These are phyloP conservation scores for Philypnodon macrostomus DNA, from an alignment of 2,797 vertebrate species.

Conservation along the genomic window DNA sequence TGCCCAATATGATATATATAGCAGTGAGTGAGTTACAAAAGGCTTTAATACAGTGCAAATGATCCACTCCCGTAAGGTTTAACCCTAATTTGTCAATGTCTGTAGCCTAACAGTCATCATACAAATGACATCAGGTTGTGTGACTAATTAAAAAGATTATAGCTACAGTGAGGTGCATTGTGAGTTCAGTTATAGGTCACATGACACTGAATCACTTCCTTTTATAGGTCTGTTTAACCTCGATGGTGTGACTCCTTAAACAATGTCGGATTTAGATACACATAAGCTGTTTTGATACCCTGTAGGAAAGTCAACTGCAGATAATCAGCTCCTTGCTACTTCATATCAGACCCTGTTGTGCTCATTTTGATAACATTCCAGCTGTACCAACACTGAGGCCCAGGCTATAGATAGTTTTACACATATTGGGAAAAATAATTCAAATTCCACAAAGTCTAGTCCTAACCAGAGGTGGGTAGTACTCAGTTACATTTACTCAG, in stretches of 20 bases:
- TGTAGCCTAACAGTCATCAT: neutral
- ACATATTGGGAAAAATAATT: too few relatives aligned
- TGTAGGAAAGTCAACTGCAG: neutral
- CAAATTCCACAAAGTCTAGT: too few relatives aligned
- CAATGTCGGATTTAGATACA: slow-evolving; percentile 5
- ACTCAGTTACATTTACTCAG: too few relatives aligned
- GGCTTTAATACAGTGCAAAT: neutral
- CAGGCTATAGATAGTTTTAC: neutral
- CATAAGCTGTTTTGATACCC: neutral
- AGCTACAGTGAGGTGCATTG: slow-evolving; percentile 6
- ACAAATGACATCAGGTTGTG: neutral
- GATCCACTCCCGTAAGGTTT: slow-evolving; percentile 2
- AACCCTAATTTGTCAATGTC: neutral
- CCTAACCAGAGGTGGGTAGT: too few relatives aligned
- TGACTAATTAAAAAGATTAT: neutral
- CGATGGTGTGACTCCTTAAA: neutral
- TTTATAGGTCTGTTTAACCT: neutral
- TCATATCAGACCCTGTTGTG: neutral
- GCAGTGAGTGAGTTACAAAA: neutral
- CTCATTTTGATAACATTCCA: slow-evolving; percentile 14
- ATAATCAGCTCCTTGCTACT: neutral
- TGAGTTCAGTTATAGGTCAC: slow-evolving; percentile 15
- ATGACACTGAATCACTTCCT: neutral
- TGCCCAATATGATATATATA: neutral
- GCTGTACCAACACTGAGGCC: slow-evolving; percentile 14